Base-by-base conservation (phyloP, 2,113 vertebrate species). In the Pseudopodoces humilis region DNA sequence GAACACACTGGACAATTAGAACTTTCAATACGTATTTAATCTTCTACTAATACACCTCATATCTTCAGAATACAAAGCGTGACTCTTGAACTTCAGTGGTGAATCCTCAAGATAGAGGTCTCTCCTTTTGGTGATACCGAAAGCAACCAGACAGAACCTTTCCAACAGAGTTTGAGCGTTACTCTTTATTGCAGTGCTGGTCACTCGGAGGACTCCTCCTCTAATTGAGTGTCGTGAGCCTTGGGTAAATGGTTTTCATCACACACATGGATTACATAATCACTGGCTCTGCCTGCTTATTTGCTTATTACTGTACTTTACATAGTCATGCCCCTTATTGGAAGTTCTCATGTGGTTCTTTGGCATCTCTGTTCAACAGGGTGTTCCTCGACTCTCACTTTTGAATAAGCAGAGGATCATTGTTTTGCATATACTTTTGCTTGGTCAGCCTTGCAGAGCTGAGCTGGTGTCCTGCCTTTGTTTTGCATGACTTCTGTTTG, bases 101-200 rank as follows among this genome's bases (percentile, higher is more conserved):
- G 99, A 99, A 94, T 99, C 98, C 92, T 99, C 99, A 28, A 99
- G 98, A 83, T 98, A 98, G 4, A 99, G 98, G 69, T 99, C 99
- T 25, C 99, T 98, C 55, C 99, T 99, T 27, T 99, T 25, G 33
- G 13, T 30, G 62, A 46, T 46, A 56, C 27, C 1, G 3, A 67
- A 55, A 65, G 12, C 0, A 0, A 22, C 4, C 39, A 65, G 25
- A 15, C 5, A 65, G 33, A 44, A 35, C 25, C 31, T 79, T 55
- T 55, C 49, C 20, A 35, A 18, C 37, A 53, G 33, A 65, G 49
- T 19, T 2, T 46, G 33, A 31, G 33, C 46, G 41, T 30, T 35
- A 44, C 6, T 55, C 20, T 44, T 44, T 79, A 44, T 55, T 44
- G 76, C 49, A 79, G 39, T 11, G 11, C 17, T 44, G 33, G 62